These are phyloP conservation scores for Cairina moschata DNA, from an alignment of 2,113 vertebrate species.

Conservation along the genomic window DNA sequence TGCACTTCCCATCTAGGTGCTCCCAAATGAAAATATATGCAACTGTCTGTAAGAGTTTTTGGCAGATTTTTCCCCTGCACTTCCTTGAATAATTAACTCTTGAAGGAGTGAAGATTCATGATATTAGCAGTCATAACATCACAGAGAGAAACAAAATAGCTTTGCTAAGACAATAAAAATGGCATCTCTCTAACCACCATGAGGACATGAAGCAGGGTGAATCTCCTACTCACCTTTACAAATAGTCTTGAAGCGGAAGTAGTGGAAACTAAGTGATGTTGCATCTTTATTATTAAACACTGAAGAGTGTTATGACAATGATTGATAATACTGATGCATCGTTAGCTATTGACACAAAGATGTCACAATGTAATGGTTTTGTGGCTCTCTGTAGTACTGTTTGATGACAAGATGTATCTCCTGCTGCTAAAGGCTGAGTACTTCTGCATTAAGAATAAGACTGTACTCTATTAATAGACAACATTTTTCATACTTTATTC, in stretches of 20 bases:
- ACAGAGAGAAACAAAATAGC: not conserved
- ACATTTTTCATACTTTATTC: not conserved
- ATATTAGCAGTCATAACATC: not conserved
- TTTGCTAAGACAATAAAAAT: not conserved
- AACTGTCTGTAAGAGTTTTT: fast-evolving
- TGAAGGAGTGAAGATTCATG: not conserved
- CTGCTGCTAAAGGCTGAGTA: not conserved
- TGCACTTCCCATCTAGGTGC: not conserved
- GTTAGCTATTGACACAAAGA: not conserved
- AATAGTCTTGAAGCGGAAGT: not conserved
- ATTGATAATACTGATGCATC: not conserved
- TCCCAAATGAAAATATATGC: not conserved
- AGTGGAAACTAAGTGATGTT: not conserved
- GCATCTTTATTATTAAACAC: not conserved
- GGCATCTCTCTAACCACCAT: not conserved
- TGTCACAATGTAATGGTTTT: not conserved
- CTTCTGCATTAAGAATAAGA: not conserved
- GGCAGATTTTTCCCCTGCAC: fast-evolving
- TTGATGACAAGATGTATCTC: not conserved
- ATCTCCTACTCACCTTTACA: not conserved
- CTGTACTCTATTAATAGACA: not conserved
- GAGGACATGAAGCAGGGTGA: not conserved
- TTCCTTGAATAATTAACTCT: not conserved
- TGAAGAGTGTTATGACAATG: not conserved
- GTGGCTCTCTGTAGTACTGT: not conserved